Percentiles rank a stretch among this genome's conserved stretches.
Conservation (phyloP, 2,797 vertebrate species). For the Ctenopoma kingsleyae region DNA sequence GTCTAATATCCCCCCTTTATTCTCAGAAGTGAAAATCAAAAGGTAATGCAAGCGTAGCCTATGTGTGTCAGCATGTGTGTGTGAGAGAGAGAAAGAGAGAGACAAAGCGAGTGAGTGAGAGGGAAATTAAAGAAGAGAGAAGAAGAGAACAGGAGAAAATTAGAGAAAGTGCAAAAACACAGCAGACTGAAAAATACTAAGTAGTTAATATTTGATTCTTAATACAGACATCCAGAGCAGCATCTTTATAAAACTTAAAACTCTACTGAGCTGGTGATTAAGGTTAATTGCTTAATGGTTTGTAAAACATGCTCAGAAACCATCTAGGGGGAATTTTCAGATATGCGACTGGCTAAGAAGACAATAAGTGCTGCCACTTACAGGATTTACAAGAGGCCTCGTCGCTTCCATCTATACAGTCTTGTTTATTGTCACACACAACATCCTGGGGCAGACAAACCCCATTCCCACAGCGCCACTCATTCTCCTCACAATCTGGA, state of each 20-base stretch:
- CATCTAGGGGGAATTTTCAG: background rate
- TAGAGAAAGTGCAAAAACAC: conserved; percentile 11
- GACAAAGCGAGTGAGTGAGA: conserved; percentile 20
- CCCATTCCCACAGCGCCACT: conserved; percentile 79
- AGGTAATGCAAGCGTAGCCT: conserved; percentile 47
- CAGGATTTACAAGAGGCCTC: conserved; percentile 79
- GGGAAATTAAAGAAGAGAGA: conserved; percentile 52
- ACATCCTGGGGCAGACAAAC: conserved; percentile 76
- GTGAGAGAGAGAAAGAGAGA: background rate
- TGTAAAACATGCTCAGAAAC: conserved; percentile 33
- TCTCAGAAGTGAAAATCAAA: conserved; percentile 75
- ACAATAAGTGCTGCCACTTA: conserved; percentile 51
- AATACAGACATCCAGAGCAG: conserved; percentile 6
- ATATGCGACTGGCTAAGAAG: background rate
- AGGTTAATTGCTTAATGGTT: conserved; percentile 48
- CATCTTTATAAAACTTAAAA: conserved; percentile 15
- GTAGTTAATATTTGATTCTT: background rate
- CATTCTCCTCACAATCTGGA: conserved; percentile 75
- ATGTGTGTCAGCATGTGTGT: background rate
- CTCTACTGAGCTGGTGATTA: conserved; percentile 7
- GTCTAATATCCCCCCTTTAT: conserved; percentile 75
- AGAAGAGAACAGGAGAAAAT: conserved; percentile 18
- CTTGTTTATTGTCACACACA: conserved; percentile 76
- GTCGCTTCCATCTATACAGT: conserved; percentile 85
- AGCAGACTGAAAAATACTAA: conserved; percentile 12